Conservation (phyloP, 1,140 invertebrate species). For the Danaus melanippus region DNA sequence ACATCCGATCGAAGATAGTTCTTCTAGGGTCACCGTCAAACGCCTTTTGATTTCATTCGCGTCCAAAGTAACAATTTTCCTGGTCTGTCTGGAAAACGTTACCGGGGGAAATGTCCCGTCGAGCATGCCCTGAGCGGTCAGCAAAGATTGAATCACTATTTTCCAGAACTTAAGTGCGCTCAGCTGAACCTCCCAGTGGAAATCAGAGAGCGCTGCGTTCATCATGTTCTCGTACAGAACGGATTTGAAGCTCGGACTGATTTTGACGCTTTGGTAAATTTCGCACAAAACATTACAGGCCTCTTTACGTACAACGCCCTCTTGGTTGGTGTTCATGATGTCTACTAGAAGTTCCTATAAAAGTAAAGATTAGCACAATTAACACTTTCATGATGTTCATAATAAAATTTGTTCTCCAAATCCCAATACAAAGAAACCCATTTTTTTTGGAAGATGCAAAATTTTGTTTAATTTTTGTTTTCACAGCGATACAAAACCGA, state of each 20-base stretch:
- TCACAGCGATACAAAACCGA: no score
- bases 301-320: slow-evolving; percentile 82
- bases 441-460: no score
- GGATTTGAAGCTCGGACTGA: slow-evolving; percentile 65
- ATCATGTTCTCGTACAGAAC: slow-evolving; percentile 74
- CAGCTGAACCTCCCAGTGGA: slow-evolving; percentile 86
- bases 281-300: slow-evolving; percentile 77
- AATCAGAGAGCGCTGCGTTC: slow-evolving; percentile 76
- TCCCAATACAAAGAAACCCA: neutral
- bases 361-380: slow-evolving; percentile 11
- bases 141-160: slow-evolving; percentile 75
- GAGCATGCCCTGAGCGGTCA: slow-evolving; percentile 84
- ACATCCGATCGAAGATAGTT: slow-evolving; percentile 77
- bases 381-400: neutral
- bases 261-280: slow-evolving; percentile 77
- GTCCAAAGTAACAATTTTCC: slow-evolving; percentile 82
- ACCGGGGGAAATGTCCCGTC: slow-evolving; percentile 83
- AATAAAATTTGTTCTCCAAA: neutral
- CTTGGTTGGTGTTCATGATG: slow-evolving; percentile 78
- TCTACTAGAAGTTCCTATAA: slow-evolving; percentile 76
- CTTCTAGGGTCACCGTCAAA: slow-evolving; percentile 77
- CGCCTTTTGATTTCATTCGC: slow-evolving; percentile 78
- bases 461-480: no score
- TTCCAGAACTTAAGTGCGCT: slow-evolving; percentile 81
- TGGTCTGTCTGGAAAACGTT: slow-evolving; percentile 83